Base-by-base conservation (phyloP, 2,888 invertebrate genomes). In the Cephus spinipes region DNA sequence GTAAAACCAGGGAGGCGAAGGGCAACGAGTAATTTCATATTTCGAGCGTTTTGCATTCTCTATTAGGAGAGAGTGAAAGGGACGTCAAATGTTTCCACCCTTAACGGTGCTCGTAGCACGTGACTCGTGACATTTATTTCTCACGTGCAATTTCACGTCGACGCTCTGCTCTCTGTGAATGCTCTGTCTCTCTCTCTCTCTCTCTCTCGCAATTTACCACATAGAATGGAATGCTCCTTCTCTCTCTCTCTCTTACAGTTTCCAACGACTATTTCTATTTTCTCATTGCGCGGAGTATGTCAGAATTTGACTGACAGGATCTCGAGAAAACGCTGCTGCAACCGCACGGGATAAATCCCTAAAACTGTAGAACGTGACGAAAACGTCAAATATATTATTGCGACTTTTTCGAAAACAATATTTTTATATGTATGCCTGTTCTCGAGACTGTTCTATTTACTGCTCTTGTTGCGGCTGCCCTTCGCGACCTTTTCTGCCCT, bases 81-180 rank as follows among this genome's bases (percentile, higher is more conserved):
- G 71, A 12, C 71, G 71, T 71, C 4, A 71, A 71, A 71, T 12
- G 71, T 71, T 33, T 33, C 3, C 31, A 32, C 71, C 71, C 32
- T 71, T 55, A 23, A 55, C 55, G 4, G 55, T 55, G 23, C 71
- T 15, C 71, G 1, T 71, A 31, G 71, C 71, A 33, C 71, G n/a
- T 32, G 32, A 69, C 31, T 69, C 71, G 71, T 33, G 71, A 71
- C 71, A 71, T 71, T 71, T 71, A 71, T 71, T 71, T 71, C 71
- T 71, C 71, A n/a, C 71, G 71, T 71, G 11, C 71, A 31, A 71
- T 71, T 71, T 71, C 71, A 33, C 33, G 71, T 12, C 31, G 23
- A 2, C 55, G 23, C 9, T 55, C 55, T 55, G 55, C 9, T 55
- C 23, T 55, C 55, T 9, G 55, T 55, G 55, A 23, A 55, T 23